Evolutionary conservation across 2,888 invertebrate species (phyloP).

Genomic region (Cantharis lateralis): DNA sequence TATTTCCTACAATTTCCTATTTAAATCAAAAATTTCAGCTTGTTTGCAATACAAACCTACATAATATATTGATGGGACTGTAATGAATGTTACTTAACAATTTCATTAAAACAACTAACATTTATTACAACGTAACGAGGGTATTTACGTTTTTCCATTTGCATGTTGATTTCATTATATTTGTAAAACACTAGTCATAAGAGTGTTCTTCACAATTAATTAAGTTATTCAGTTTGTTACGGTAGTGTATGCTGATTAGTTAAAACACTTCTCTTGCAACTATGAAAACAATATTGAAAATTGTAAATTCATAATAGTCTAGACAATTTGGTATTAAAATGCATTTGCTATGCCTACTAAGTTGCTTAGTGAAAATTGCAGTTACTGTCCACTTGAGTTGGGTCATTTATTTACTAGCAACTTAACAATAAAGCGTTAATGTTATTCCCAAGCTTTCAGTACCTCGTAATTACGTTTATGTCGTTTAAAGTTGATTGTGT

Average conservation of each 20-base stretch:
- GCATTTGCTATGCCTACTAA: neutral
- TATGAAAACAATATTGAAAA: neutral
- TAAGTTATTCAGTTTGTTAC: neutral
- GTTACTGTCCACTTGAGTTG: neutral
- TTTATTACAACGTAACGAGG: neutral
- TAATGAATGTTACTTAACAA: no score
- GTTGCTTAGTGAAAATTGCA: neutral
- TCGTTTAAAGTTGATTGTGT: neutral
- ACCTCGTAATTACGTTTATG: neutral
- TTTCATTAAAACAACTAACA: neutral
- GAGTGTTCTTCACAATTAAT: neutral
- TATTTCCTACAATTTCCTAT: no score
- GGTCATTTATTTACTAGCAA: neutral
- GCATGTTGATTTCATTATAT: neutral
- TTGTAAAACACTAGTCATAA: neutral
- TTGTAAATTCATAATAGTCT: neutral
- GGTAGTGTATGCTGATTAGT: neutral
- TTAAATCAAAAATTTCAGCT: no score
- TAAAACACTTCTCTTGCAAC: neutral
- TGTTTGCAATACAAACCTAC: no score
- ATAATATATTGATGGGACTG: no score
- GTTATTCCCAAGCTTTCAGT: neutral
- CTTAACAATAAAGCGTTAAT: neutral
- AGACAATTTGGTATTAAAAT: neutral
- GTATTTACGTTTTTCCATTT: neutral